phyloP scores from a whole-genome alignment of 2,888 invertebrate species.

The Hypsopygia costalis region DNA sequence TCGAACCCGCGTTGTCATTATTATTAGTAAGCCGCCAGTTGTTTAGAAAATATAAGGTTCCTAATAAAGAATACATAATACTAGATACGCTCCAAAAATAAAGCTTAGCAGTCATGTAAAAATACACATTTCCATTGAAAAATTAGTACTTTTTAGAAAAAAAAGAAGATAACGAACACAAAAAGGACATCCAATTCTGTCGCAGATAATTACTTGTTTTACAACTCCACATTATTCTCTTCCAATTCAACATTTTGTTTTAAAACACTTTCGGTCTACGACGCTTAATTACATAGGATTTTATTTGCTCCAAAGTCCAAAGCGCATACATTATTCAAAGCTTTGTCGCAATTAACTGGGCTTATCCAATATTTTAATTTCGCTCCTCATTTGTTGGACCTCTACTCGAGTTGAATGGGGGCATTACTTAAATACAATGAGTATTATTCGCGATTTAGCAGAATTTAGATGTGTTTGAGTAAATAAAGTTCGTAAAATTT shows the following conservation, averaged over 20 bases:
- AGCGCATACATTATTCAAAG: constrained; percentile 25
- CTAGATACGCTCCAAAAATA: no score
- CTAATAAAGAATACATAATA: no score
- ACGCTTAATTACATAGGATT: constrained; percentile 34
- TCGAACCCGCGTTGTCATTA: no score
- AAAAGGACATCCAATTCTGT: no score
- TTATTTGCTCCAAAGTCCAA: constrained; percentile 23
- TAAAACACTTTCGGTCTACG: constrained; percentile 33
- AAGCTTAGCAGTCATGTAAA: no score
- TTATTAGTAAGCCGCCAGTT: no score
- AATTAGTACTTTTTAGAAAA: no score
- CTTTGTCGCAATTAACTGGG: constrained; percentile 23
- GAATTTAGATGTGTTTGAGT: neutral
- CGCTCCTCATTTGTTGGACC: constrained; percentile 15
- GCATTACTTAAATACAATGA: constrained; percentile 8
- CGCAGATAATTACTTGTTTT: no score
- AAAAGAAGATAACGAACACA: no score
- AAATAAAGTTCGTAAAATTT: neutral
- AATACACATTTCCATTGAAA: no score
- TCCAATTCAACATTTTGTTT: constrained; percentile 31
- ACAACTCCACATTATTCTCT: neutral
- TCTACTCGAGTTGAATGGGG: constrained; percentile 3
- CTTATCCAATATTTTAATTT: constrained; percentile 27
- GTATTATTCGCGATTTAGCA: constrained; percentile 3
- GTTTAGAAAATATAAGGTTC: no score